Percentiles rank a stretch among this genome's conserved stretches.
These are phyloP conservation scores for Smittia aterrima DNA, from an alignment of 2,888 invertebrate genomes.

Conservation along the genomic window DNA sequence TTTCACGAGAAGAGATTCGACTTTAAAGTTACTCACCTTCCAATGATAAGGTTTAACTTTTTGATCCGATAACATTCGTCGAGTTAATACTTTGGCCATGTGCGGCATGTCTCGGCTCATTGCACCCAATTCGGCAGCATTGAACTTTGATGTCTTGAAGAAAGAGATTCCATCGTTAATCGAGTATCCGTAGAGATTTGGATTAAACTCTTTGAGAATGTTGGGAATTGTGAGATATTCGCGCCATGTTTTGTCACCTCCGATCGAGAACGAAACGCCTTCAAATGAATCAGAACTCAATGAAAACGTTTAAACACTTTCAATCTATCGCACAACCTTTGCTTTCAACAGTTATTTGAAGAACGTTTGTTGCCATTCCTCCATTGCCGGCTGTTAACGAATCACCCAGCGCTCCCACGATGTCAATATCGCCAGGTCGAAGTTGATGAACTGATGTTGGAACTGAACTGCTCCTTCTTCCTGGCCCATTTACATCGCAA, in stretches of 20 bases:
- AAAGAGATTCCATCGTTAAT: slow-evolving; percentile 55
- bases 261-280: slow-evolving; percentile 56
- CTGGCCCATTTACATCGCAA: slow-evolving; percentile 51
- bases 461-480: slow-evolving; percentile 49
- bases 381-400: slow-evolving; percentile 62
- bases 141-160: slow-evolving; percentile 55
- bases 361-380: slow-evolving; percentile 52
- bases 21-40: slow-evolving; percentile 55
- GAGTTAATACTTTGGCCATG: slow-evolving; percentile 59
- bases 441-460: slow-evolving; percentile 60
- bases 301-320: not conserved
- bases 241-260: slow-evolving; percentile 59
- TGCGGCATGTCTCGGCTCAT: slow-evolving; percentile 60
- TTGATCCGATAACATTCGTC: slow-evolving; percentile 57
- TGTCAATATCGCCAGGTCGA: slow-evolving; percentile 62
- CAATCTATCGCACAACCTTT: slow-evolving; percentile 44
- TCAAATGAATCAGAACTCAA: not conserved
- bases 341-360: slow-evolving; percentile 55
- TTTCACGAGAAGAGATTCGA: not conserved
- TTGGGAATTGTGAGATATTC: slow-evolving; percentile 59
- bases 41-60: slow-evolving; percentile 60
- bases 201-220: slow-evolving; percentile 64
- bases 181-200: slow-evolving; percentile 63
- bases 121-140: slow-evolving; percentile 61
- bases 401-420: slow-evolving; percentile 62